These are phyloP conservation scores for Hipposideros armiger DNA, from an alignment of 2,113 vertebrate species.

Conservation along the genomic window DNA sequence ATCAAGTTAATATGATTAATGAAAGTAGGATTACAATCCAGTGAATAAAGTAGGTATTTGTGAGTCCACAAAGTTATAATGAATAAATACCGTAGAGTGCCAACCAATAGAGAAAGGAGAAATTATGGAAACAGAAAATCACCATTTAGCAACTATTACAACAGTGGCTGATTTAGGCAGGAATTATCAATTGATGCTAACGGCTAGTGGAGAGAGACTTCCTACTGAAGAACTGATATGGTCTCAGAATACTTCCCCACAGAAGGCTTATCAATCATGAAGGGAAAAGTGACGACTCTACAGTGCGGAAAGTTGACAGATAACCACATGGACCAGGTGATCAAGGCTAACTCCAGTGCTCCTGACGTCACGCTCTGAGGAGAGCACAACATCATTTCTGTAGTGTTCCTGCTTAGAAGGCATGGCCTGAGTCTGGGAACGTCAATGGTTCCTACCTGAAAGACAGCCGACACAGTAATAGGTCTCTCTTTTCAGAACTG, in stretches of 20 bases:
- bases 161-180: background rate
- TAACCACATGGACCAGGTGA: background rate
- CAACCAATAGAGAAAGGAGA: background rate
- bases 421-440: background rate
- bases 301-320: background rate
- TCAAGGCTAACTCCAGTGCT: background rate
- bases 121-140: constrained; percentile 27
- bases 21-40: background rate
- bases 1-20: constrained; percentile 29
- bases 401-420: background rate
- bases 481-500: background rate
- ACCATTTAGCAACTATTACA: background rate
- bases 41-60: background rate
- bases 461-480: background rate
- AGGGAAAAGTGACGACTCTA: background rate
- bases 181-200: background rate
- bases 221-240: background rate
- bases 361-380: background rate
- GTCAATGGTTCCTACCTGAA: background rate
- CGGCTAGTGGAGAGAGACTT: background rate
- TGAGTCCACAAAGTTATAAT: background rate
- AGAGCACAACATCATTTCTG: background rate
- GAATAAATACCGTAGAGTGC: background rate
- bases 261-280: background rate
- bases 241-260: background rate